Conservation (phyloP, 2,888 invertebrate species). For the Drosophila affinis region DNA sequence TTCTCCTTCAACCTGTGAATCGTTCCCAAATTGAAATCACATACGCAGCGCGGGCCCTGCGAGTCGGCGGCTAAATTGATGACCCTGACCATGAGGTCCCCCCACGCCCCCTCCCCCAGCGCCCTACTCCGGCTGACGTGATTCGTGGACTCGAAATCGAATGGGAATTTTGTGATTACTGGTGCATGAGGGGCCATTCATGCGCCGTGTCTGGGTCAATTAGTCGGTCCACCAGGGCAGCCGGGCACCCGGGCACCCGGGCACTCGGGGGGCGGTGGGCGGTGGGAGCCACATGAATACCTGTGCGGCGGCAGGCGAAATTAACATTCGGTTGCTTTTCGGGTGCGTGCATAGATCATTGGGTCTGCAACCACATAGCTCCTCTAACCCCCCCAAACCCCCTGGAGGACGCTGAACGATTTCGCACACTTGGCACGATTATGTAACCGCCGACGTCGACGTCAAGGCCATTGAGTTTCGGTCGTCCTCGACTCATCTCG, state of each 20-base stretch:
- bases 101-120: no score
- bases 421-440: constrained; percentile 32
- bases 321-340: constrained; percentile 24
- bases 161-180: constrained; percentile 35
- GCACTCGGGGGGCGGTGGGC: neutral
- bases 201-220: constrained; percentile 46
- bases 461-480: constrained; percentile 32
- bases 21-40: constrained; percentile 21
- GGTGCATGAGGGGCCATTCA: constrained; percentile 37
- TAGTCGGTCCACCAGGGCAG: constrained; percentile 31
- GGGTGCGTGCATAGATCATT: constrained; percentile 38
- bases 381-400: neutral
- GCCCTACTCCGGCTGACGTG: constrained; percentile 1
- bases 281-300: constrained; percentile 5
- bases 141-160: constrained; percentile 20
- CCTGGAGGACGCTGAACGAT: neutral
- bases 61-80: constrained; percentile 10
- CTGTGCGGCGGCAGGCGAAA: constrained; percentile 13
- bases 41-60: neutral
- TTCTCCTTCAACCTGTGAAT: neutral
- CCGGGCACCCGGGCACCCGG: neutral
- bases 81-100: constrained; percentile 36
- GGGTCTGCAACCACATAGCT: constrained; percentile 1
- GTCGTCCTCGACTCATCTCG: constrained; percentile 13
- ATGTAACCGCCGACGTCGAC: constrained; percentile 32